These are phyloP conservation scores for Platorchestia sp. DNA, from an alignment of 1,140 invertebrate species.

Conservation along the genomic window DNA sequence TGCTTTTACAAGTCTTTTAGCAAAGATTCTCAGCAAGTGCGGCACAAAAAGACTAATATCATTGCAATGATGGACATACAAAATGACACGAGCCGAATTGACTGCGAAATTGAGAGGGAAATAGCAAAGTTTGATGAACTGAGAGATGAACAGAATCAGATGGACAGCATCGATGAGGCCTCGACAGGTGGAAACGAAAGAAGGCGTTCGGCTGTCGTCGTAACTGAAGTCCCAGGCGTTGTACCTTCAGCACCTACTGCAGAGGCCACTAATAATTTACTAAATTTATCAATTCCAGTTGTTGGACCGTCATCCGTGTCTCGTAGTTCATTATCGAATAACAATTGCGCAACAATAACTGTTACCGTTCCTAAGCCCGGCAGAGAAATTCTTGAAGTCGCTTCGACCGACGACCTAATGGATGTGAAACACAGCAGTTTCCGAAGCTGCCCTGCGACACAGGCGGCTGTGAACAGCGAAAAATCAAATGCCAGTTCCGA, in stretches of 20 bases:
- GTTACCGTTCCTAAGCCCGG: background rate
- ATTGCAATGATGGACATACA: background rate
- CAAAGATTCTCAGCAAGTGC: background rate
- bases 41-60: background rate
- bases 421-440: background rate
- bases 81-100: background rate
- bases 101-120: background rate
- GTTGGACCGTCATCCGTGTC: background rate
- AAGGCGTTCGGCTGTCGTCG: background rate
- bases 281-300: background rate
- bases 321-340: background rate
- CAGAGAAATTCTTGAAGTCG: background rate
- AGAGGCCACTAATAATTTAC: background rate
- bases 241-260: background rate
- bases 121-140: background rate
- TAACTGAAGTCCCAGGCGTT: background rate
- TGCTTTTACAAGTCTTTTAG: background rate
- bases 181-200: background rate
- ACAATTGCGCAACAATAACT: background rate
- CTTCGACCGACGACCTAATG: background rate
- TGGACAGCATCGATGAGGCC: background rate
- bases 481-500: background rate
- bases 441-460: background rate
- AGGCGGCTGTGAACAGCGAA: background rate
- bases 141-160: background rate